Evolutionary conservation across 2,797 vertebrate genomes (phyloP).

Genomic region (Moxostoma hubbsi): DNA sequence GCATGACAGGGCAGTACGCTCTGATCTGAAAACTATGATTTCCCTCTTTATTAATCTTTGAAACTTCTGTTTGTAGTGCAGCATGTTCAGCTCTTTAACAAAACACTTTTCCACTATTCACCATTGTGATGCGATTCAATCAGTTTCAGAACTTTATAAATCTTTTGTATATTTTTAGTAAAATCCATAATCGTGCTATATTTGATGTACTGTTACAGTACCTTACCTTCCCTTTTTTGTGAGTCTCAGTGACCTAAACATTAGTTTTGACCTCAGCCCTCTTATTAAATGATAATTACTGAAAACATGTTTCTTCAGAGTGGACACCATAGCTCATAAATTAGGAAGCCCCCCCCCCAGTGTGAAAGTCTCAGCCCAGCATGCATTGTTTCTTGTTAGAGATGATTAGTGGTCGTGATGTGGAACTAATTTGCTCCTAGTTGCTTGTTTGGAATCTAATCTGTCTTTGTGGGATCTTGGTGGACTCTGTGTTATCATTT

Average conservation of each 20-base stretch:
- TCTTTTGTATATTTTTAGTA: background rate
- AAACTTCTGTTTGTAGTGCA: constrained; percentile 13
- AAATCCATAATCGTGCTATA: background rate
- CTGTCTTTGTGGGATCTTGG: constrained; percentile 36
- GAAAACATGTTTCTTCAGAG: constrained; percentile 25
- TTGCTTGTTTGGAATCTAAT: constrained; percentile 45
- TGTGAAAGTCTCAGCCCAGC: constrained; percentile 36
- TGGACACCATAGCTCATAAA: constrained; percentile 19
- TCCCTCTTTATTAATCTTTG: constrained; percentile 11
- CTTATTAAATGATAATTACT: constrained; percentile 27
- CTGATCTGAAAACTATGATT: constrained; percentile 31
- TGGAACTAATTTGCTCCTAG: constrained; percentile 51
- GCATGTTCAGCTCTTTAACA: constrained; percentile 20
- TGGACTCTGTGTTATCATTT: constrained; percentile 5
- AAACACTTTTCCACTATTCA: background rate
- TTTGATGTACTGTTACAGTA: background rate
- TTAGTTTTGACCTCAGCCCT: constrained; percentile 6
- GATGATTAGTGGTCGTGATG: constrained; percentile 43
- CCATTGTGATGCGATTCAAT: background rate
- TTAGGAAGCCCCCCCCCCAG: constrained; percentile 33
- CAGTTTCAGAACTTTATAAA: background rate
- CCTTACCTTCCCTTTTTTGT: background rate
- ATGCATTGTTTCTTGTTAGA: constrained; percentile 29
- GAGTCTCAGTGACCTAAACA: background rate
- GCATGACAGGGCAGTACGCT: constrained; percentile 1